A percentile compares a stretch with the other conserved stretches of the same genome.
Conservation (phyloP, 2,113 vertebrate species). For the Jacana jacana region DNA sequence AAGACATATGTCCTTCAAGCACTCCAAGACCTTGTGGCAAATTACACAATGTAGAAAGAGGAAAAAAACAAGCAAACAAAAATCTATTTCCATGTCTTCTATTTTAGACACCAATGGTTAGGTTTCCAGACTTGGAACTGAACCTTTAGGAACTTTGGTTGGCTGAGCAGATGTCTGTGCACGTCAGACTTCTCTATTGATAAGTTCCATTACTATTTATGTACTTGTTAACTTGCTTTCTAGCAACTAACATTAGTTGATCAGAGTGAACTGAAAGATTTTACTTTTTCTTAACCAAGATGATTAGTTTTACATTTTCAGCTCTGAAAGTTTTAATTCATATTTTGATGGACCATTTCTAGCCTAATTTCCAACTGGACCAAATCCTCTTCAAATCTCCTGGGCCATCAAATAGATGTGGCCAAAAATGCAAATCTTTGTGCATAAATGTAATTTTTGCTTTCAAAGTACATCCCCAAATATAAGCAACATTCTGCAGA, state of each 20-base stretch:
- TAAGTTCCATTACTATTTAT: background rate
- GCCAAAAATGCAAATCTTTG: background rate
- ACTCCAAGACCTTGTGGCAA: background rate
- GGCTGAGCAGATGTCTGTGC: background rate
- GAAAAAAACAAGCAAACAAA: background rate
- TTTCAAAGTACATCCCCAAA: background rate
- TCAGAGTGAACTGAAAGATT: background rate
- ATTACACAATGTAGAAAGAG: background rate
- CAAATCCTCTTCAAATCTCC: background rate
- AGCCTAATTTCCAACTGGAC: background rate
- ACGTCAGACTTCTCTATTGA: background rate
- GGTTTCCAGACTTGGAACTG: background rate
- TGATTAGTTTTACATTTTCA: background rate
- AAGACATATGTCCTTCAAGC: background rate
- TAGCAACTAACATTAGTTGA: background rate
- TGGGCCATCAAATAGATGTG: background rate
- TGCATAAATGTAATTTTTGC: background rate
- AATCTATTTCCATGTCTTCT: background rate
- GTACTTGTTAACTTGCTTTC: background rate
- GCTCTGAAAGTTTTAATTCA: background rate
- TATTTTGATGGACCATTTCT: background rate
- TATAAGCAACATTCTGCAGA: background rate
- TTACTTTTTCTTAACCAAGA: background rate
- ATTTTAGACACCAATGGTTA: background rate
- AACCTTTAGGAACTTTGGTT: background rate